A percentile compares a stretch with the other conserved stretches of the same genome.
These are phyloP conservation scores for Danio kyathit DNA, from an alignment of 2,797 vertebrate genomes.

Conservation along the genomic window DNA sequence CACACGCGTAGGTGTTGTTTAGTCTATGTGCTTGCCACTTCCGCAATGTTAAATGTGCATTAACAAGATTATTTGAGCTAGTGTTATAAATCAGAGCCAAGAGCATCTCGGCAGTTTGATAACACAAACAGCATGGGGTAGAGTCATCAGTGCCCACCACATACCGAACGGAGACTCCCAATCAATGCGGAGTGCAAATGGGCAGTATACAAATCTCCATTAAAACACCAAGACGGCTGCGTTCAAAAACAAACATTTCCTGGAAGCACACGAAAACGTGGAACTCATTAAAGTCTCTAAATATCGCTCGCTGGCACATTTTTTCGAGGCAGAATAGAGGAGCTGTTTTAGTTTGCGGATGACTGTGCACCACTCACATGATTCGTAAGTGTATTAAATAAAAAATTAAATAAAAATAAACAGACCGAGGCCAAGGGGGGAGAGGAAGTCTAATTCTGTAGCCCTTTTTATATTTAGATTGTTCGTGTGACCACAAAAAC, in stretches of 20 bases:
- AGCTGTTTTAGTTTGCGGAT: constrained; percentile 7
- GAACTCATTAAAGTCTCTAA: constrained; percentile 23
- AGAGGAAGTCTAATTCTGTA: constrained; percentile 10
- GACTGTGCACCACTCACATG: neutral
- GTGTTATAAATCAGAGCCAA: constrained; percentile 82
- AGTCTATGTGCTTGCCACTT: constrained; percentile 79
- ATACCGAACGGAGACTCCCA: constrained; percentile 1
- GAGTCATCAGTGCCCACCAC: constrained; percentile 70
- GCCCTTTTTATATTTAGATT: neutral
- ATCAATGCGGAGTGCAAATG: constrained; percentile 35
- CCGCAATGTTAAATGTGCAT: constrained; percentile 80
- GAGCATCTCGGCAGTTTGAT: constrained; percentile 68
- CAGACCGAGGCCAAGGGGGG: neutral
- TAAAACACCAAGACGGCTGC: neutral
- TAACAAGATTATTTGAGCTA: constrained; percentile 84
- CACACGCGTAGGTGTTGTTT: constrained; percentile 78
- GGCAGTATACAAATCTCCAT: constrained; percentile 38
- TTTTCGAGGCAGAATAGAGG: neutral
- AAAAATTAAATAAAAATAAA: neutral
- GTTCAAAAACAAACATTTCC: constrained; percentile 29
- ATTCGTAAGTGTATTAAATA: constrained; percentile 12
- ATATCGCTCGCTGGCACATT: constrained; percentile 20
- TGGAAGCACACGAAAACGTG: constrained; percentile 36
- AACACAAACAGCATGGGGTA: constrained; percentile 69
- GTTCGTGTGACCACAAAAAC: neutral